Evolutionary conservation across 2,113 vertebrate genomes (phyloP).

Genomic region (Patagioenas fasciata): DNA sequence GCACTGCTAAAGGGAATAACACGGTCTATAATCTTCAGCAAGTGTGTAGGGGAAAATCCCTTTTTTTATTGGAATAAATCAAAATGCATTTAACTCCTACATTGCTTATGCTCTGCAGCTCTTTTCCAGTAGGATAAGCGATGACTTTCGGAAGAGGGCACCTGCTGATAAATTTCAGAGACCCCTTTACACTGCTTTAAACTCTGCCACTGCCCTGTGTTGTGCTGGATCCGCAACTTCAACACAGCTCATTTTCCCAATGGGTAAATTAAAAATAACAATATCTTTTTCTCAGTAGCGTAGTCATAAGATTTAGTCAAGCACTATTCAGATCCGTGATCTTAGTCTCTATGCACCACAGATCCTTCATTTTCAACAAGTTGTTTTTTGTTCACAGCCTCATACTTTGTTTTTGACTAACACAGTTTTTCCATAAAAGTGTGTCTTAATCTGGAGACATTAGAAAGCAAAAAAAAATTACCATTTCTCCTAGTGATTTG

Average conservation of each 20-base stretch:
- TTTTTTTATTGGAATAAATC: not conserved
- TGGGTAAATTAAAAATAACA: not conserved
- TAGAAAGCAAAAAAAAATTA: not conserved
- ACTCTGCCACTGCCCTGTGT: not conserved
- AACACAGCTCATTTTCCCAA: not conserved
- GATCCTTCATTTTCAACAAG: not conserved
- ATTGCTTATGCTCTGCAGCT: not conserved
- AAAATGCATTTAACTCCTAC: constrained; percentile 16
- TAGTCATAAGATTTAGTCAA: not conserved
- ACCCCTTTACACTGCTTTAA: not conserved
- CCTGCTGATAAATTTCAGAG: not conserved
- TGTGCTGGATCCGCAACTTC: not conserved
- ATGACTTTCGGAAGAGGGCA: not conserved
- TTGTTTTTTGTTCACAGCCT: not conserved
- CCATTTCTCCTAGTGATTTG: not conserved
- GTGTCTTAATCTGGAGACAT: not conserved
- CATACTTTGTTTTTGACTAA: not conserved
- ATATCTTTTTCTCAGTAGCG: not conserved
- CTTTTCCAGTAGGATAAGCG: not conserved
- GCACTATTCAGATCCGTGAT: not conserved
- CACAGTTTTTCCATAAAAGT: not conserved
- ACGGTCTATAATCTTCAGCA: not conserved
- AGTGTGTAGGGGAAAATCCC: not conserved
- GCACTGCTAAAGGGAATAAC: constrained; percentile 24
- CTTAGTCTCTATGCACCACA: not conserved